phyloP scores from a whole-genome alignment of 1,140 invertebrate species.

The Drosophila leontia region DNA sequence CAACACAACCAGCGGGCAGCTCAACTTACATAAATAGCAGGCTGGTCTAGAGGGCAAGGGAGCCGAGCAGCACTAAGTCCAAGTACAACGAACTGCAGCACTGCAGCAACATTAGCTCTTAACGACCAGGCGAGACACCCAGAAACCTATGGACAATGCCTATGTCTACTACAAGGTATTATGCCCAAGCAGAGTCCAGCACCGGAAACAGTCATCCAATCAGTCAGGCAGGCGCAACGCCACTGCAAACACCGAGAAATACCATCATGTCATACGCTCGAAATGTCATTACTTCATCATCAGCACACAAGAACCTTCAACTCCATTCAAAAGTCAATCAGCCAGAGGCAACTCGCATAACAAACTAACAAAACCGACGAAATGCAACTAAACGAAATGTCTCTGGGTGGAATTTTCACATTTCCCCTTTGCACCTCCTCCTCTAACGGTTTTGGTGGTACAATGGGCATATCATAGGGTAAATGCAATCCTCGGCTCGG shows the following conservation, averaged over 20 bases:
- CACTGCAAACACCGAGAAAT: constrained; percentile 33
- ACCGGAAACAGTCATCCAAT: constrained; percentile 40
- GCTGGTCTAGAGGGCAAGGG: not conserved
- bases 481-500: constrained; percentile 16
- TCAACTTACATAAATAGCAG: constrained; percentile 81
- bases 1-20: constrained; percentile 46
- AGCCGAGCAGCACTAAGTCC: constrained; percentile 38
- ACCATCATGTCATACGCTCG: constrained; percentile 44
- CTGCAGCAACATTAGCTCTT: constrained; percentile 62
- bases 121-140: constrained; percentile 65
- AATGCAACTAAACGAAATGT: constrained; percentile 34
- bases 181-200: constrained; percentile 38
- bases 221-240: constrained; percentile 32
- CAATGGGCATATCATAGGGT: constrained; percentile 20
- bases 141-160: constrained; percentile 85
- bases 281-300: constrained; percentile 53
- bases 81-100: constrained; percentile 77
- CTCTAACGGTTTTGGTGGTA: constrained; percentile 17
- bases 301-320: constrained; percentile 44
- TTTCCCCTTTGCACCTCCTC: not conserved
- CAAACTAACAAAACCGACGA: constrained; percentile 48
- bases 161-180: constrained; percentile 85
- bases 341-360: constrained; percentile 45
- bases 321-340: constrained; percentile 56
- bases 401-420: constrained; percentile 18